A percentile compares a stretch with the other conserved stretches of the same genome.
phyloP scores from a whole-genome alignment of 2,113 vertebrate genomes.

The Formicarius rufipectus region DNA sequence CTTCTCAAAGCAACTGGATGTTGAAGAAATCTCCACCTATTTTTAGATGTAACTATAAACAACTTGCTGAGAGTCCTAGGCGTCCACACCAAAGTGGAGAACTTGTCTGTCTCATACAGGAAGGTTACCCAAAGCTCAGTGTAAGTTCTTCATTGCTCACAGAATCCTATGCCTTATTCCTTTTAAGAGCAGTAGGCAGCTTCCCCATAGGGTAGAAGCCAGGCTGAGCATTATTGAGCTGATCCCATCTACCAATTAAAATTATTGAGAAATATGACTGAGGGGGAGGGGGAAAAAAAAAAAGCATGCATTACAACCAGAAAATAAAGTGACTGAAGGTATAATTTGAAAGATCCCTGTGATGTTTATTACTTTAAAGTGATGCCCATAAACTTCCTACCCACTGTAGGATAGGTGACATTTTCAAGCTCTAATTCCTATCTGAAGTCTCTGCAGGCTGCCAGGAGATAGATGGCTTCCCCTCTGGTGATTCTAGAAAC shows the following conservation, averaged over 20 bases:
- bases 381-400: not conserved
- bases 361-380: conserved; percentile 13
- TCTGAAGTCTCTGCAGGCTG: conserved; percentile 24
- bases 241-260: not conserved
- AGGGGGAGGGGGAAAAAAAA: not conserved
- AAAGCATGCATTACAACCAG: not conserved
- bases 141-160: not conserved
- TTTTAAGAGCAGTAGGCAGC: not conserved
- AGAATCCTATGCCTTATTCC: not conserved
- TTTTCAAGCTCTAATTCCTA: conserved; percentile 59
- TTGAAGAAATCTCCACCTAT: not conserved
- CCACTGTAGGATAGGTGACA: not conserved
- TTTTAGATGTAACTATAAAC: not conserved
- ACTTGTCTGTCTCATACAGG: not conserved
- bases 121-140: not conserved
- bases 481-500: conserved; percentile 34
- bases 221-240: not conserved
- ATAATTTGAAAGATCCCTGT: not conserved
- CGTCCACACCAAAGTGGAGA: not conserved
- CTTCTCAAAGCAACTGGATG: not conserved
- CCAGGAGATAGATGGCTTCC: conserved; percentile 7
- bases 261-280: not conserved
- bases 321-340: not conserved
- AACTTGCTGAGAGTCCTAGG: not conserved
- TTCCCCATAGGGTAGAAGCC: not conserved